Evolutionary conservation across 30 jellyfish, hydroid and myxozoan genomes (phyloP).

Genomic region (Turritopsis rubra): DNA sequence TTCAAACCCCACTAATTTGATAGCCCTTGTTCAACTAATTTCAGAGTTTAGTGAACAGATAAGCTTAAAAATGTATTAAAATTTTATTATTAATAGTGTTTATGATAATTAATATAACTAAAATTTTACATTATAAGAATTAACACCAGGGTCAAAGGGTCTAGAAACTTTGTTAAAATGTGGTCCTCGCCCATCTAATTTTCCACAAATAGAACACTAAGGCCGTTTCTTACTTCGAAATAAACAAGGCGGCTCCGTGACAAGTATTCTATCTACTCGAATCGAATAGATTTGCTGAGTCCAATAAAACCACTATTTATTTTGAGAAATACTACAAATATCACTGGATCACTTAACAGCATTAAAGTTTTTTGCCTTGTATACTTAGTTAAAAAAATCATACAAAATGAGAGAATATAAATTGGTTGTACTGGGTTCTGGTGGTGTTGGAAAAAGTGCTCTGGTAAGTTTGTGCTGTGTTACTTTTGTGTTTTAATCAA

Average conservation of each 20-base stretch:
- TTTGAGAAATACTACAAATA: neutral
- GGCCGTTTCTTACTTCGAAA: slow-evolving; percentile 21
- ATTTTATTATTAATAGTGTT: too few relatives aligned
- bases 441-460: slow-evolving; percentile 99
- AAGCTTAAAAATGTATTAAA: too few relatives aligned
- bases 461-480: slow-evolving; percentile 77
- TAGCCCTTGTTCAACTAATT: too few relatives aligned
- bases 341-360: neutral
- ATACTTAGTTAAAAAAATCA: neutral
- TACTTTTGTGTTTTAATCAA: too few relatives aligned
- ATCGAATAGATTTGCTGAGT: neutral
- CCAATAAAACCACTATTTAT: neutral
- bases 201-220: slow-evolving; percentile 9
- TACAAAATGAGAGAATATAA: slow-evolving; percentile 84
- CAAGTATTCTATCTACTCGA: too few relatives aligned
- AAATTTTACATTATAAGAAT: too few relatives aligned
- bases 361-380: neutral
- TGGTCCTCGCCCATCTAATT: neutral
- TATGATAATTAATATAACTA: too few relatives aligned
- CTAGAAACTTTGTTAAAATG: neutral
- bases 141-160: neutral
- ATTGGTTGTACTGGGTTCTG: slow-evolving; percentile 95
- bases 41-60: too few relatives aligned
- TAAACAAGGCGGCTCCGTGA: slow-evolving; percentile 33
- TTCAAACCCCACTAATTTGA: too few relatives aligned